Conservation (phyloP, 2,797 vertebrate species). For the Sylvilagus floridanus region DNA sequence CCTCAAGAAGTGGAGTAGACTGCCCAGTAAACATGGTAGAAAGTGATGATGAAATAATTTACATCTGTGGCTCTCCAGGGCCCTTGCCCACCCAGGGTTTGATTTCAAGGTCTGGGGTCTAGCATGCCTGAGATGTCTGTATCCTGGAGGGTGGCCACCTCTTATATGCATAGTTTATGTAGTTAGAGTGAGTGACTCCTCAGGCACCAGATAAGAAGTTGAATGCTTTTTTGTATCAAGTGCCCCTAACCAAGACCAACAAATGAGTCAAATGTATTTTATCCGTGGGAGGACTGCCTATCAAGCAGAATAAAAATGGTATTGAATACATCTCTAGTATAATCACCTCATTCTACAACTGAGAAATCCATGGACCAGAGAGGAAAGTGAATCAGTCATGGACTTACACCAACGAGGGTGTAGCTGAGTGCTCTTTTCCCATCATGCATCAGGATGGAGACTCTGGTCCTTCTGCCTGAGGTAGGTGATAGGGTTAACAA, state of each 20-base stretch:
- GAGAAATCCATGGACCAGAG: background rate
- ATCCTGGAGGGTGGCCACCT: background rate
- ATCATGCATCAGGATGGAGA: background rate
- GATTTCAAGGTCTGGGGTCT: background rate
- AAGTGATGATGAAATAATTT: background rate
- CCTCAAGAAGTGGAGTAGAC: background rate
- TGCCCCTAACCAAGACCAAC: background rate
- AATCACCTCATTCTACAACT: background rate
- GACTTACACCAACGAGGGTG: background rate
- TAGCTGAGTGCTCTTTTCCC: background rate
- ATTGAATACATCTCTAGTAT: background rate
- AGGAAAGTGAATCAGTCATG: background rate
- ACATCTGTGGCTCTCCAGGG: background rate
- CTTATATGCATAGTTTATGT: background rate
- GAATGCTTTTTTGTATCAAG: background rate
- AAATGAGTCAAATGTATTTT: background rate
- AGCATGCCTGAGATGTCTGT: rapidly evolving
- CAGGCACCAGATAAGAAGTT: background rate
- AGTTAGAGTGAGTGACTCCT: background rate
- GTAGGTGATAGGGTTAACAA: background rate
- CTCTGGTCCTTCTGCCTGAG: background rate
- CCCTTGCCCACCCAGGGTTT: background rate
- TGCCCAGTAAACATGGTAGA: background rate
- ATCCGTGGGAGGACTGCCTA: background rate
- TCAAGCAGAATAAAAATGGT: background rate